Evolutionary conservation across 2,113 vertebrate genomes (phyloP).

Genomic region (Macaca fascicularis): DNA sequence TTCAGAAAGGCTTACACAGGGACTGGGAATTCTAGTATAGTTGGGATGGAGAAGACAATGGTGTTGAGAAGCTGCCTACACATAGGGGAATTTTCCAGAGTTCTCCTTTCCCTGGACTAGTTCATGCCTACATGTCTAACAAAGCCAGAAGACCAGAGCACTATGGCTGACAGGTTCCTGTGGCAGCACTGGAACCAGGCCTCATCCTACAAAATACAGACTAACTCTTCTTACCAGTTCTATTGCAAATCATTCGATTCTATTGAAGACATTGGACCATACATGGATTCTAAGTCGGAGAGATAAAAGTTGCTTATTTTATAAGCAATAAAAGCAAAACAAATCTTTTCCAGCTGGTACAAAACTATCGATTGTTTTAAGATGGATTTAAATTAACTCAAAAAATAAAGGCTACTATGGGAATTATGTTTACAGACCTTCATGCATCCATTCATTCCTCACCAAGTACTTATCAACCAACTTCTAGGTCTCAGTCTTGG

Average conservation of each 20-base stretch:
- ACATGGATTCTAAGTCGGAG: background rate
- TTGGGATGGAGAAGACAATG: background rate
- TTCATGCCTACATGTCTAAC: background rate
- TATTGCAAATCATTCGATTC: background rate
- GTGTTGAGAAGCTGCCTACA: background rate
- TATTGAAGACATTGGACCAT: background rate
- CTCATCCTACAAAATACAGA: background rate
- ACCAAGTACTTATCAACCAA: background rate
- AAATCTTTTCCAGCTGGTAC: background rate
- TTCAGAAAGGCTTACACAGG: background rate
- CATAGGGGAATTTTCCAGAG: background rate
- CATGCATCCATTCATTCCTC: background rate
- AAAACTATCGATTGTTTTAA: conserved; percentile 11
- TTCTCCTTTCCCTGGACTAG: background rate
- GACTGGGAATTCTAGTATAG: background rate
- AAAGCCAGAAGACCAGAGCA: background rate
- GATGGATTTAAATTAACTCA: background rate
- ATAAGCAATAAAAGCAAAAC: conserved; percentile 39
- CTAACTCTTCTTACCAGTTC: background rate
- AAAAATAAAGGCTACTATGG: background rate
- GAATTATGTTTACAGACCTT: background rate
- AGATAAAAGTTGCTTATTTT: conserved; percentile 4
- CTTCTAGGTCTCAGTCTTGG: background rate
- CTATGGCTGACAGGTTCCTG: background rate
- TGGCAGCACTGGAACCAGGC: background rate